Evolutionary conservation across 2,888 invertebrate species (phyloP), one percentile per base, ranked within the genome.

Genomic region (Tortricodes alternella): DNA sequence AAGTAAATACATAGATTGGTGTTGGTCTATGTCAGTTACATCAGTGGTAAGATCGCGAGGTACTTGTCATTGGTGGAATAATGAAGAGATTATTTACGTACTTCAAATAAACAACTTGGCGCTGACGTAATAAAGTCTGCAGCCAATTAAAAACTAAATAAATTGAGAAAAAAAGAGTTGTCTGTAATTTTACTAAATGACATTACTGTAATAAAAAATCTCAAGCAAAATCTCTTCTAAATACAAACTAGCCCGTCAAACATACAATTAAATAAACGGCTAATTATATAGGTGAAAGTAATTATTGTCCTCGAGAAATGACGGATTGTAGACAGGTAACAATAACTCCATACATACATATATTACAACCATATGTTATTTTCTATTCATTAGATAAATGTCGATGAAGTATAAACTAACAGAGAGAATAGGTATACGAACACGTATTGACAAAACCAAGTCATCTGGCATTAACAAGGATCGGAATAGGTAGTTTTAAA

Each of bases 1-100:
- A 77, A 75, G 77, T 77, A 81, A 73, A 76, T 71, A 61, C 70
- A 68, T 74, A 67, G 70, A 78, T 76, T 78, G 81, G 78, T 81
- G 83, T 86, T 85, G 87, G 85, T 88, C 86, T 59, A 65, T 62
- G 57, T 64, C 48, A 60, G 56, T 59, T 58, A 56, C 53, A 71
- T 68, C 76, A 78, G 78, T 75, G 76, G 75, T 74, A 73, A 74
- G 43, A 62, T 65, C 69, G 71, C 73, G 63, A 62, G 56, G 43
- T 39, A 46, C 38, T 34, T 7, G 23, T 23, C 34, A 15, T 24
- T n/a, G n/a, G 11, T 11, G 32, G 18, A 32, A 38, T 32, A n/a
- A n/a, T 27, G 21, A 13, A 8, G 29, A 27, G 43, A 43, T 43
- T 24, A 27, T 15, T n/a, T 7, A 13, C 7, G 11, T 7, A 6